Evolutionary conservation across 1,140 invertebrate species (phyloP).

Genomic region (Zaprionus camerounensis): DNA sequence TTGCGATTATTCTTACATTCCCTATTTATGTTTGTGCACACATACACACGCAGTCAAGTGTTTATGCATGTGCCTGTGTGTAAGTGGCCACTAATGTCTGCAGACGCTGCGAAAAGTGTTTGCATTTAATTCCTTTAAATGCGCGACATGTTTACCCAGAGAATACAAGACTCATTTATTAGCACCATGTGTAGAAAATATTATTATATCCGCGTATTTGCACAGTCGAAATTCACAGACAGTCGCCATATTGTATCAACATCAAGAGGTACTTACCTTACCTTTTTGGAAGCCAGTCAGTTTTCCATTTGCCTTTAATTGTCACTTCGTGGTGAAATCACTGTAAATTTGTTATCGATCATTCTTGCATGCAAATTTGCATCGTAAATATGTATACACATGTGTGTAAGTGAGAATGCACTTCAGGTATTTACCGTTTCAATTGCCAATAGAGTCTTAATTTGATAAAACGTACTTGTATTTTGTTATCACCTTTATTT

Average conservation of each 20-base stretch:
- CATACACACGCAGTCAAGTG: not conserved
- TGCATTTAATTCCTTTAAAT: conserved; percentile 53
- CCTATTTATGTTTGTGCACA: conserved; percentile 17
- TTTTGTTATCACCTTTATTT: no score
- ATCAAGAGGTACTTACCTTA: not conserved
- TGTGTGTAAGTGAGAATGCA: no score
- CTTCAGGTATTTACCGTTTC: no score
- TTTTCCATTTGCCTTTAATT: not conserved
- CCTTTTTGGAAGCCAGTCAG: not conserved
- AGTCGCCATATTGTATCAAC: not conserved
- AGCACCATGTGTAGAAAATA: not conserved
- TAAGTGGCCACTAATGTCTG: conserved; percentile 31
- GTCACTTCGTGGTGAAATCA: not conserved
- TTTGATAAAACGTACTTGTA: no score
- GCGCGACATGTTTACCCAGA: conserved; percentile 37
- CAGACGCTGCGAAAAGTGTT: conserved; percentile 35
- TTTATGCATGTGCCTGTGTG: not conserved
- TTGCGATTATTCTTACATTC: conserved; percentile 21
- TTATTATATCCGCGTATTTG: conserved; percentile 5
- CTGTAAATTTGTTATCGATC: not conserved
- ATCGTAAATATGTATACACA: no score
- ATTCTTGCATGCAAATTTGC: no score
- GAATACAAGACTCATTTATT: conserved; percentile 19
- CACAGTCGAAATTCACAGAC: not conserved
- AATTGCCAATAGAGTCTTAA: no score